Percentiles rank a stretch among this genome's conserved stretches.
phyloP scores from a whole-genome alignment of 1,140 invertebrate genomes.

The Copidosoma floridanum region DNA sequence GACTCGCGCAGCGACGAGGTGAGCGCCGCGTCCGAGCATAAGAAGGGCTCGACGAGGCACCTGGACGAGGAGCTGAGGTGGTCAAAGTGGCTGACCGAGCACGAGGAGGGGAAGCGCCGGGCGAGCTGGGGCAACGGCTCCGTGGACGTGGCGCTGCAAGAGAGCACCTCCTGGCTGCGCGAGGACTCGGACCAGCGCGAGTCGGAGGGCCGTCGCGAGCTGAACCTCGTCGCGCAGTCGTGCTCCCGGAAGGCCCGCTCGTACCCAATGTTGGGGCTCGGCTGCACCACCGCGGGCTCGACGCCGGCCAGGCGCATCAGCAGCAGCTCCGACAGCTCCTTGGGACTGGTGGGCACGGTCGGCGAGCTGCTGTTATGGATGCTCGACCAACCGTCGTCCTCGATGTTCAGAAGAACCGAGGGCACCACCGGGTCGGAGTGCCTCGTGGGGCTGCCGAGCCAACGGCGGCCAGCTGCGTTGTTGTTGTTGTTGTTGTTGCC shows the following conservation, averaged over 20 bases:
- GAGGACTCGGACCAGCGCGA: slow-evolving; percentile 52
- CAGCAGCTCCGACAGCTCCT: slow-evolving; percentile 33
- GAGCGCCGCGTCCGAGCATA: slow-evolving; percentile 45
- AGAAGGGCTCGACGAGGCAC: slow-evolving; percentile 44
- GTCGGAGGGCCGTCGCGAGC: slow-evolving; percentile 47
- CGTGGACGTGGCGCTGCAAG: slow-evolving; percentile 34
- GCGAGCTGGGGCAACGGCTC: too few relatives aligned
- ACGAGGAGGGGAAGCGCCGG: slow-evolving; percentile 44
- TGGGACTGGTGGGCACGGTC: slow-evolving; percentile 18
- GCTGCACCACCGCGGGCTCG: slow-evolving; percentile 21
- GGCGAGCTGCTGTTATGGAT: background rate
- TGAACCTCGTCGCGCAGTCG: slow-evolving; percentile 47
- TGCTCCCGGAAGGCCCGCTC: slow-evolving; percentile 44
- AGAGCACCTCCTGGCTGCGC: slow-evolving; percentile 47
- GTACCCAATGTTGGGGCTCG: too few relatives aligned
- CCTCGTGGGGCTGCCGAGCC: slow-evolving; percentile 37
- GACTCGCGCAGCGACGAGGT: slow-evolving; percentile 48
- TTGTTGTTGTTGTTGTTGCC: background rate
- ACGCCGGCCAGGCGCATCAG: slow-evolving; percentile 20
- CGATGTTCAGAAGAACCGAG: slow-evolving; percentile 46
- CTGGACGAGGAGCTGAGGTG: slow-evolving; percentile 46
- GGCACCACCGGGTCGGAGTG: slow-evolving; percentile 45
- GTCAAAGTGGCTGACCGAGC: slow-evolving; percentile 50
- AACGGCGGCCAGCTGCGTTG: background rate
- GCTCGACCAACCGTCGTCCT: slow-evolving; percentile 29